phyloP scores from a whole-genome alignment of 2,113 vertebrate species.

The Pseudorasbora parva region DNA sequence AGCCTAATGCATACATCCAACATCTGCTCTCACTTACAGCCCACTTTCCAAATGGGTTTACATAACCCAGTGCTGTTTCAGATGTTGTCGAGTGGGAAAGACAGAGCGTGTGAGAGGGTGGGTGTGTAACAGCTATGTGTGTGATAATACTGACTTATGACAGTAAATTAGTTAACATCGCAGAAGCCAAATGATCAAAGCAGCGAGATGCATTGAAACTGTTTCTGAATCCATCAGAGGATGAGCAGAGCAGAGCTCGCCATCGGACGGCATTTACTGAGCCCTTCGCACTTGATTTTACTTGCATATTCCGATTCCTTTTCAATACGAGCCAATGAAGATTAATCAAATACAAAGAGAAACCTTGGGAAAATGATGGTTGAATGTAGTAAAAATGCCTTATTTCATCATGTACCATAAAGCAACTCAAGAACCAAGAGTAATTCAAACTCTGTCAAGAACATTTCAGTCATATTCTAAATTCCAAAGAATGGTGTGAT shows the following conservation, averaged over 20 bases:
- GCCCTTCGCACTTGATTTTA: neutral
- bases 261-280: neutral
- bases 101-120: neutral
- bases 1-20: conserved; percentile 57
- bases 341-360: neutral
- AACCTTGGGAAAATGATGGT: neutral
- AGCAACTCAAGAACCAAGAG: too few species aligned
- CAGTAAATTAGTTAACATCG: neutral
- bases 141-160: neutral
- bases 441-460: too few species aligned
- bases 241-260: neutral
- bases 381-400: neutral
- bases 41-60: conserved; percentile 56
- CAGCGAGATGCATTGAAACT: neutral
- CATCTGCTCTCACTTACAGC: conserved; percentile 75
- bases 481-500: neutral
- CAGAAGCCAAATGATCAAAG: neutral
- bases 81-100: conserved; percentile 4
- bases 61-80: conserved; percentile 59
- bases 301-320: neutral
- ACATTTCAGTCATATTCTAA: neutral
- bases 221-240: neutral
- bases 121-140: neutral
- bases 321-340: neutral
- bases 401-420: neutral